phyloP scores from a whole-genome alignment of 1,140 invertebrate species.

The Tetramorium simillimum region DNA sequence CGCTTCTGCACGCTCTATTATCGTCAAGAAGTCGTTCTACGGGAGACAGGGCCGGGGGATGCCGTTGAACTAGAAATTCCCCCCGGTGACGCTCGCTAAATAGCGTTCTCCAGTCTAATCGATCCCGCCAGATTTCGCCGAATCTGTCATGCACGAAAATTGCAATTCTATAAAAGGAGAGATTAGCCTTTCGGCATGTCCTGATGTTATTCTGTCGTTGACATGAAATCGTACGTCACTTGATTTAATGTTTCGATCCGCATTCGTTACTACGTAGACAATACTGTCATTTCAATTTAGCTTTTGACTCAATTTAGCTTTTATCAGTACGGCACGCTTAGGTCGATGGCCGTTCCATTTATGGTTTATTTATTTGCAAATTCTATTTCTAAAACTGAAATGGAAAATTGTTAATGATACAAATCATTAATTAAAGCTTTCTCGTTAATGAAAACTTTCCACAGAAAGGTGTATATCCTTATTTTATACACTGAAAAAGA shows the following conservation, averaged over 20 bases:
- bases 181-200: background rate
- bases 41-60: background rate
- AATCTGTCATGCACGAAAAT: background rate
- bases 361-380: background rate
- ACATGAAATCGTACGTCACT: background rate
- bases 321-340: too few species aligned
- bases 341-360: too few species aligned
- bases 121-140: background rate
- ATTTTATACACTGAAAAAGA: background rate
- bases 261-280: background rate
- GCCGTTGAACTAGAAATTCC: slow-evolving; percentile 24
- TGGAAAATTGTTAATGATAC: background rate
- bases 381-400: background rate
- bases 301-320: background rate
- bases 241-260: background rate
- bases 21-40: slow-evolving; percentile 14
- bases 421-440: background rate
- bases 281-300: background rate
- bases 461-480: background rate
- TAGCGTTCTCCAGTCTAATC: slow-evolving; percentile 11
- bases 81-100: slow-evolving; percentile 1
- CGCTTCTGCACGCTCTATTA: slow-evolving; percentile 37
- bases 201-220: background rate
- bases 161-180: background rate
- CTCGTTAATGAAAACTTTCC: too few species aligned